Evolutionary conservation across 2,888 invertebrate genomes (phyloP).

Genomic region (Drosophila melanosoma): DNA sequence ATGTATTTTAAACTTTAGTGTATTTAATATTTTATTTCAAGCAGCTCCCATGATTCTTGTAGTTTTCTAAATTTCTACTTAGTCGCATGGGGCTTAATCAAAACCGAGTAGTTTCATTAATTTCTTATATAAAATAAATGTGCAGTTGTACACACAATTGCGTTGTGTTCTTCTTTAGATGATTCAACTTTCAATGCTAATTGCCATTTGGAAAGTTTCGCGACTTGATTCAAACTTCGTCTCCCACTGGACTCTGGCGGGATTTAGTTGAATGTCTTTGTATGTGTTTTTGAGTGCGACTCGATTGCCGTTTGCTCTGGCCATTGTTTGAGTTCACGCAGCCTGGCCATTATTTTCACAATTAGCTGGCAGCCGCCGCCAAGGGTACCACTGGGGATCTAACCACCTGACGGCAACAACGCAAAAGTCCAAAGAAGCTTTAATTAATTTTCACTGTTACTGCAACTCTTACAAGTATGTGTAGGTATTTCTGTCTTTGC

Average conservation of each 20-base stretch:
- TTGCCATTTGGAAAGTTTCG: slow-evolving; percentile 75
- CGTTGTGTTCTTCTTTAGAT: slow-evolving; percentile 17
- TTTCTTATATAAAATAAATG: slow-evolving; percentile 30
- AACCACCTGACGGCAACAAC: slow-evolving; percentile 57
- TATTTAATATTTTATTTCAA: neutral
- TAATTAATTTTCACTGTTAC: slow-evolving; percentile 67
- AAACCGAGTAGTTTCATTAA: slow-evolving; percentile 6
- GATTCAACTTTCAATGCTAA: slow-evolving; percentile 64
- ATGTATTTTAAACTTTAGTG: neutral
- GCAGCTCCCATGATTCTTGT: neutral
- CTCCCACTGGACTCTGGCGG: slow-evolving; percentile 47
- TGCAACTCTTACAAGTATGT: slow-evolving; percentile 5
- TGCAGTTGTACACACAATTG: slow-evolving; percentile 39
- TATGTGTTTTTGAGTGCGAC: slow-evolving; percentile 22
- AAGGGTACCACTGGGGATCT: slow-evolving; percentile 26
- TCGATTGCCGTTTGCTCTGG: slow-evolving; percentile 63
- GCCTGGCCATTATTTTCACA: slow-evolving; percentile 77
- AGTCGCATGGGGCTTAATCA: slow-evolving; percentile 1
- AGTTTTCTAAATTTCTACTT: neutral
- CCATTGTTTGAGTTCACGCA: slow-evolving; percentile 75
- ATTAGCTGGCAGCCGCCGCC: slow-evolving; percentile 56
- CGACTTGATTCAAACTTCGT: slow-evolving; percentile 70
- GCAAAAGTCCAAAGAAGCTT: slow-evolving; percentile 49
- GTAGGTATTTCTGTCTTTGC: slow-evolving; percentile 46
- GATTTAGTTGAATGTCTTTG: slow-evolving; percentile 15